Evolutionary conservation across 2,888 invertebrate species (phyloP).

Genomic region (Scelioninae gen. 2): DNA sequence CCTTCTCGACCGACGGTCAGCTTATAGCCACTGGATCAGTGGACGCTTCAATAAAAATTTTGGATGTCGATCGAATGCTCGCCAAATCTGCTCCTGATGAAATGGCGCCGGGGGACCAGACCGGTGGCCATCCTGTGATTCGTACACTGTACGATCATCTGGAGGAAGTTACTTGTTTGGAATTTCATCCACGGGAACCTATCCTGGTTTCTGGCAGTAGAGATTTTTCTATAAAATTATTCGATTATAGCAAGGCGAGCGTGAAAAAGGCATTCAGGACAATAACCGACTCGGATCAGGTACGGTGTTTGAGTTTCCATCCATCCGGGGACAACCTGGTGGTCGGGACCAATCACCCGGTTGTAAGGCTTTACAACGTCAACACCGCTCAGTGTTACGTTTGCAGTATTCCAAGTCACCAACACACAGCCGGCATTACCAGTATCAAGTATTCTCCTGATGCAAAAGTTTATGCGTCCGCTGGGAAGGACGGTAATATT

Average conservation of each 20-base stretch:
- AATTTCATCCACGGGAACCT: conserved; percentile 97
- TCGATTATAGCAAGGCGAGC: conserved; percentile 98
- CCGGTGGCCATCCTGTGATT: conserved; percentile 98
- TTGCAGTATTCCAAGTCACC: conserved; percentile 90
- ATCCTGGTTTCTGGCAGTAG: conserved; percentile 95
- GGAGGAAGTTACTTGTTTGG: conserved; percentile 96
- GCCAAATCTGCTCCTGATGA: conserved; percentile 97
- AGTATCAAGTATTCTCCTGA: conserved; percentile 85
- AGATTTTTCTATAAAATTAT: conserved; percentile 95
- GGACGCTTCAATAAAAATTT: conserved; percentile 98
- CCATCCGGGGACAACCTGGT: conserved; percentile 96
- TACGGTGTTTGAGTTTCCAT: conserved; percentile 94
- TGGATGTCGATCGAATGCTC: conserved; percentile 99
- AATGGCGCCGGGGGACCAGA: conserved; percentile 87
- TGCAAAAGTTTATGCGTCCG: conserved; percentile 87
- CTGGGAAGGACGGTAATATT: conserved; percentile 93
- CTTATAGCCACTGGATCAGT: conserved; percentile 98
- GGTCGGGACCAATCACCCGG: conserved; percentile 94
- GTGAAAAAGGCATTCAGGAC: conserved; percentile 98
- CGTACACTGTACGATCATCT: conserved; percentile 97
- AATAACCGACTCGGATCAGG: conserved; percentile 94
- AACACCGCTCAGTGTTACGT: conserved; percentile 98
- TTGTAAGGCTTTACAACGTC: conserved; percentile 93
- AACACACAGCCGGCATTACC: conserved; percentile 86
- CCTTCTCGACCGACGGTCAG: conserved; percentile 96